phyloP scores from a whole-genome alignment of 1,140 invertebrate species.

The Euglossa dilemma region DNA sequence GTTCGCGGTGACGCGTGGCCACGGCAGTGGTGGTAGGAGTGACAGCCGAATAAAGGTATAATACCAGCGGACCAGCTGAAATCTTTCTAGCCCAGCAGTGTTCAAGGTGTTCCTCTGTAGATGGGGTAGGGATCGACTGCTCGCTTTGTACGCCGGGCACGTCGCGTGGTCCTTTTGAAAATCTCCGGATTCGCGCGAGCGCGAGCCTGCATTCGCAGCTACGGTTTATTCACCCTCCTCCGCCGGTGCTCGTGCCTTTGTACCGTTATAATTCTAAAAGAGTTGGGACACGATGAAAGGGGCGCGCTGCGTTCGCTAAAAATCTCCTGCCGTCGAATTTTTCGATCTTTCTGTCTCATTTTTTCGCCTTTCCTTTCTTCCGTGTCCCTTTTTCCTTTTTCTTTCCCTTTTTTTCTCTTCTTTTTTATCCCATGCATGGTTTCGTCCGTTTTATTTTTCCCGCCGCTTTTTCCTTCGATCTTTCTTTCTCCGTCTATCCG shows the following conservation, averaged over 20 bases:
- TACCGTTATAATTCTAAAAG: constrained; percentile 49
- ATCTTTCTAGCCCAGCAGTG: not conserved
- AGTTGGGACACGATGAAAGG: constrained; percentile 35
- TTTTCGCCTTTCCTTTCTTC: not conserved
- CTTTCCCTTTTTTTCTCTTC: too few relatives aligned
- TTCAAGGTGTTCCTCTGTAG: constrained; percentile 1
- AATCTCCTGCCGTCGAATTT: constrained; percentile 39
- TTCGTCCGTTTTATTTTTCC: not conserved
- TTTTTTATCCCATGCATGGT: not conserved
- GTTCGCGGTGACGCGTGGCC: not conserved
- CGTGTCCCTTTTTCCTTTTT: too few relatives aligned
- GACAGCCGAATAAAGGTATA: not conserved
- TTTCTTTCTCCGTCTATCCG: not conserved
- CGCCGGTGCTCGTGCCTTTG: constrained; percentile 20
- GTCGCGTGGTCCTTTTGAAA: constrained; percentile 41
- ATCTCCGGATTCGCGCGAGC: constrained; percentile 23
- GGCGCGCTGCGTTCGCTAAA: constrained; percentile 7
- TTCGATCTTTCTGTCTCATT: not conserved
- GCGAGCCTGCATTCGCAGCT: constrained; percentile 22
- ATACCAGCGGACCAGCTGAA: constrained; percentile 30
- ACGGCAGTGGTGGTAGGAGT: not conserved
- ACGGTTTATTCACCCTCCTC: constrained; percentile 19
- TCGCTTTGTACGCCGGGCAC: constrained; percentile 33
- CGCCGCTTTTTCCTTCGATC: not conserved
- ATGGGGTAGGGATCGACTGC: not conserved